These are phyloP conservation scores for Agrypnus murinus DNA, from an alignment of 2,888 invertebrate genomes.

Conservation along the genomic window DNA sequence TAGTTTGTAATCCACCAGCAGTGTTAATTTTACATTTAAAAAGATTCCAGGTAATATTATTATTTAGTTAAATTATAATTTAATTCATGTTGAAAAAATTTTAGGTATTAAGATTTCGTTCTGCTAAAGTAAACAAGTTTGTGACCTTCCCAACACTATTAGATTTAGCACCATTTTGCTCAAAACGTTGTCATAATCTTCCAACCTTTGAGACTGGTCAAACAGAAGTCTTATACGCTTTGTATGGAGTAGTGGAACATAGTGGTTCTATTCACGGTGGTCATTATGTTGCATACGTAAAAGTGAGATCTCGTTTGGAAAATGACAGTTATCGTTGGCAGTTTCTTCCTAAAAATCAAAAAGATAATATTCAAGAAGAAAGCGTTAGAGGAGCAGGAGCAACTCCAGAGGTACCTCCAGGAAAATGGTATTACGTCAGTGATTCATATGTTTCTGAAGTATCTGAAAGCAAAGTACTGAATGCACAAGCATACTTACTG, in stretches of 20 bases:
- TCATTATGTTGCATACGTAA: slow-evolving; percentile 96
- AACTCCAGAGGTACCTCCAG: slow-evolving; percentile 74
- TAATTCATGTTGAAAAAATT: not conserved
- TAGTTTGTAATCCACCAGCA: slow-evolving; percentile 93
- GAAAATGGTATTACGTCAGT: slow-evolving; percentile 95
- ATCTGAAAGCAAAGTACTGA: slow-evolving; percentile 85
- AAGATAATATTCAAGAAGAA: slow-evolving; percentile 64
- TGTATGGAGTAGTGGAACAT: slow-evolving; percentile 97
- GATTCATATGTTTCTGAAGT: slow-evolving; percentile 91
- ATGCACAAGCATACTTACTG: slow-evolving; percentile 93
- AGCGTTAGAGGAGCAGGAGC: slow-evolving; percentile 69
- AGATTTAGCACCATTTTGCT: slow-evolving; percentile 94
- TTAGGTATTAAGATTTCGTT: slow-evolving; percentile 73
- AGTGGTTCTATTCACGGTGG: slow-evolving; percentile 92
- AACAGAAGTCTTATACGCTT: slow-evolving; percentile 81
- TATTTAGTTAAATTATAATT: not conserved
- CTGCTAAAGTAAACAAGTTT: slow-evolving; percentile 87
- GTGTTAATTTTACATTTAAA: slow-evolving; percentile 96
- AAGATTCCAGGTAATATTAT: slow-evolving; percentile 92
- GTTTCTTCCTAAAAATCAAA: slow-evolving; percentile 76
- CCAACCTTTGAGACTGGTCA: slow-evolving; percentile 70
- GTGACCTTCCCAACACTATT: slow-evolving; percentile 91
- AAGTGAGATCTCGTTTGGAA: slow-evolving; percentile 81
- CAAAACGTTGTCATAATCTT: slow-evolving; percentile 76
- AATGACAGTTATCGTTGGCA: slow-evolving; percentile 82